Base-by-base conservation (phyloP, 1,140 invertebrate genomes). In the Diorhabda elongata region DNA sequence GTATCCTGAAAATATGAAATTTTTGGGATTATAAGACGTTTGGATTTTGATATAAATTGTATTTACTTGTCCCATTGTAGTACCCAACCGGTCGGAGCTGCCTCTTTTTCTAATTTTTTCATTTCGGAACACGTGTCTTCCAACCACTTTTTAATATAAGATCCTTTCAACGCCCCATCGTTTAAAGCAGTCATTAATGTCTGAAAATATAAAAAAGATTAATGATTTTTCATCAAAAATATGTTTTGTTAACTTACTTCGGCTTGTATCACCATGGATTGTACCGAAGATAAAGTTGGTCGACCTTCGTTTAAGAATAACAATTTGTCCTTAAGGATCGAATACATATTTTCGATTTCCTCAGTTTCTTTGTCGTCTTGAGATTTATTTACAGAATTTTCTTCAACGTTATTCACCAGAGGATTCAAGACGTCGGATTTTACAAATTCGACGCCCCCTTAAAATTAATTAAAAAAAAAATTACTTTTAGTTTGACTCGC, bases 21-120 rank as follows among this genome's bases (percentile, higher is more conserved):
- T 26, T 26, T 26, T 26, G 26, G 26, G 26, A 26, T 26, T 26
- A 26, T 26, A 1, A 26, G 26, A 26, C 26, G 26, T 26, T 26
- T 26, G 26, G 26, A 26, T 26, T 26, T 26, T 26, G 26, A 26
- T 1, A 26, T 26, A 26, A 26, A 26, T 26, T 26, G 26, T 1
- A 26, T 11, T 59, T 91, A 91, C 89, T 89, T 91, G 87, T 90
- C 87, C 90, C 90, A 91, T 72, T 88, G 85, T 80, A 89, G 88
- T 63, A 84, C 83, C 89, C 89, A 91, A 73, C 89, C 89, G 43
- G 82, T 79, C 6, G 89, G 89, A n/a, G 87, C 86, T 6, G 87
- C 88, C 52, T 84, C 84, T 76, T 85, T 81, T 79, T 89, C 87
- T 66, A 87, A 82, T 73, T 85, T 83, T 74, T 81, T 81, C 75